phyloP scores from a whole-genome alignment of 2,888 invertebrate genomes.

The Lissocephala sabroskyi region DNA sequence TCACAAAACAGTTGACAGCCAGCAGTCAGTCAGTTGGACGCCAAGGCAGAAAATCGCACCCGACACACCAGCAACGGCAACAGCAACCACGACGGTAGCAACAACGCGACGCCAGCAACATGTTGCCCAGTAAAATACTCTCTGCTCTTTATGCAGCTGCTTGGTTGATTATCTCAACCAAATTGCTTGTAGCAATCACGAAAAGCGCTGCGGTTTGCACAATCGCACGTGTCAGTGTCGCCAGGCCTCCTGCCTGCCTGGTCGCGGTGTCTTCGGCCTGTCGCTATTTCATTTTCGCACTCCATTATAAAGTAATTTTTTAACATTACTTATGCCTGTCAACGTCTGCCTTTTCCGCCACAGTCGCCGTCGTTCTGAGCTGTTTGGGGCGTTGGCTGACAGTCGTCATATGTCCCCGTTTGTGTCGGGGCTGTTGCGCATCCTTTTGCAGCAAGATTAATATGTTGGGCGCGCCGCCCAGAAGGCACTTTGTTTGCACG shows the following conservation, averaged over 20 bases:
- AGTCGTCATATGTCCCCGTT: slow-evolving; percentile 1
- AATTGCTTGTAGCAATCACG: slow-evolving; percentile 59
- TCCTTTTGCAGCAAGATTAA: slow-evolving; percentile 56
- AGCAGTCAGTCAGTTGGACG: slow-evolving; percentile 43
- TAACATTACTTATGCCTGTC: slow-evolving; percentile 63
- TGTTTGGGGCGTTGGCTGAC: slow-evolving; percentile 9
- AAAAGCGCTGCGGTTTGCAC: slow-evolving; percentile 34
- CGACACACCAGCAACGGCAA: slow-evolving; percentile 13
- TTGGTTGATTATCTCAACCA: slow-evolving; percentile 56
- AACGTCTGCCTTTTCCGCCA: slow-evolving; percentile 50
- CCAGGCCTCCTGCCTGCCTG: not conserved
- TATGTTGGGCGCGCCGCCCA: slow-evolving; percentile 44
- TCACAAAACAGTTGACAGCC: slow-evolving; percentile 56
- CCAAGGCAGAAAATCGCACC: slow-evolving; percentile 21
- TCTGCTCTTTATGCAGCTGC: slow-evolving; percentile 3
- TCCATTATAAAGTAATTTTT: slow-evolving; percentile 67
- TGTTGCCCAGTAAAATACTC: slow-evolving; percentile 27
- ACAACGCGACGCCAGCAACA: slow-evolving; percentile 31
- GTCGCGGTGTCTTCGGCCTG: slow-evolving; percentile 4
- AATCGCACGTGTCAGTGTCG: slow-evolving; percentile 14
- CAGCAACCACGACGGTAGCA: slow-evolving; percentile 10
- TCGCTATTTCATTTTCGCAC: slow-evolving; percentile 52
- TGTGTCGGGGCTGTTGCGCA: slow-evolving; percentile 13
- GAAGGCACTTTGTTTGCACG: slow-evolving; percentile 25
- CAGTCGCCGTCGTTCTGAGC: slow-evolving; percentile 5